Base-by-base conservation (phyloP, 2,797 vertebrate species). In the Sebastes itinus region DNA sequence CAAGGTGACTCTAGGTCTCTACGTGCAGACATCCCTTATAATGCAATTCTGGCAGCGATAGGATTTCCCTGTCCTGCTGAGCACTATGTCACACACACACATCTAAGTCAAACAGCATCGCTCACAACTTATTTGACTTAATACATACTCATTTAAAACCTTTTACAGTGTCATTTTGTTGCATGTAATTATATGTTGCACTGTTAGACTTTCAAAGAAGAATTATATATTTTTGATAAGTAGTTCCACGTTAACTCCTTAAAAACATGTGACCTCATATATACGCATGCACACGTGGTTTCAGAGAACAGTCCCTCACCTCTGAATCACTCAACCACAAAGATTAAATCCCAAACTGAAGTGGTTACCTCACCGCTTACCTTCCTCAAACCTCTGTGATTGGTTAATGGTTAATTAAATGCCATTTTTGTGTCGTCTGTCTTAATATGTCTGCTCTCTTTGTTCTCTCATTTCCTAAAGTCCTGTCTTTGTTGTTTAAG, bases 1-100 rank as follows among this genome's bases (percentile, higher is more conserved):
- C 86, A 83, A 87, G 88, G 89, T 92, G 91, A 94, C 84, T 78
- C 65, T 68, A 0, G 78, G 73, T 79, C 59, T 78, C 66, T 23
- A 13, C 69, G 74, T 78, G 78, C 70, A 83, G 76, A 86, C 78
- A 59, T 82, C 70, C 75, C 78, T 78, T 54, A 63, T 70, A 72
- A 78, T 78, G 87, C 81, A 66, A 30, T 70, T 42, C 55, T 77
- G 73, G 78, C 81, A 84, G 77, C 2, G 79, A 73, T 88, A 62
- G 55, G 72, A 78, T 92, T 89, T 89, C 86, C 61, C 42, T 35
- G 38, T 78, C 84, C 55, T 82, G 80, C 81, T 87, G 87, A 89
- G 65, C 23, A 12, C 63, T 38, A 22, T 49, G 22, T 58, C 22
- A 63, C 54, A 49, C 33, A 54, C 49, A 71, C 65, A 75, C 55